Base-by-base conservation (phyloP, 2,797 vertebrate species). In the Crax fasciolata region DNA sequence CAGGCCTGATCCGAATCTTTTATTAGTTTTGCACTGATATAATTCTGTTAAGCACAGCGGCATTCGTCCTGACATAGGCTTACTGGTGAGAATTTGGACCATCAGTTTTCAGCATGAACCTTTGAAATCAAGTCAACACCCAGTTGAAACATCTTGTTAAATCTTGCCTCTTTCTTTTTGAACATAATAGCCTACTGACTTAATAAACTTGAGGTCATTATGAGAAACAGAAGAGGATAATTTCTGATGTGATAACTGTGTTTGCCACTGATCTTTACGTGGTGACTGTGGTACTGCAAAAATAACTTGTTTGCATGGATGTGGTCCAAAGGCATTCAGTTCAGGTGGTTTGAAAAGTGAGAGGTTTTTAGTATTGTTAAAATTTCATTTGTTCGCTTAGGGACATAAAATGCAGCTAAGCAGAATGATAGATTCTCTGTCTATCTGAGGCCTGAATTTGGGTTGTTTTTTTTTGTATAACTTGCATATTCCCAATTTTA, bases 181-280 rank as follows among this genome's bases (percentile, higher is more conserved):
- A 66, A 49, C 7, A 5, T 38, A 73, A 59, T 32, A 74, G 63
- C 71, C 76, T 65, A 51, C 18, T 71, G 80, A 89, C 23, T 63
- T 92, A 96, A 90, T 68, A 90, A 91, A 23, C n/a, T 43, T 58
- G 72, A 55, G 46, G 38, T 72, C 78, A 66, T 91, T 75, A 74
- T 13, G 28, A 49, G 8, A 80, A n/a, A 48, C 20, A 59, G 30
- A 74, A 57, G 76, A 71, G 30, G 19, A 48, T 39, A 28, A 54
- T 72, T 96, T 85, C 49, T n/a, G 35, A 30, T 76, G 68, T 62
- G 48, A 17, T 72, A 41, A 52, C 70, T 46, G 59, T 75, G 18
- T 66, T 67, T 87, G 19, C 63, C 51, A 2, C 32, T 63, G 55
- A n/a, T 89, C 23, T 87, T 82, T 82, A 6, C 30, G 15, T 54